These are phyloP conservation scores for Brachirus orientalis DNA, from an alignment of 2,113 vertebrate genomes.

Conservation along the genomic window DNA sequence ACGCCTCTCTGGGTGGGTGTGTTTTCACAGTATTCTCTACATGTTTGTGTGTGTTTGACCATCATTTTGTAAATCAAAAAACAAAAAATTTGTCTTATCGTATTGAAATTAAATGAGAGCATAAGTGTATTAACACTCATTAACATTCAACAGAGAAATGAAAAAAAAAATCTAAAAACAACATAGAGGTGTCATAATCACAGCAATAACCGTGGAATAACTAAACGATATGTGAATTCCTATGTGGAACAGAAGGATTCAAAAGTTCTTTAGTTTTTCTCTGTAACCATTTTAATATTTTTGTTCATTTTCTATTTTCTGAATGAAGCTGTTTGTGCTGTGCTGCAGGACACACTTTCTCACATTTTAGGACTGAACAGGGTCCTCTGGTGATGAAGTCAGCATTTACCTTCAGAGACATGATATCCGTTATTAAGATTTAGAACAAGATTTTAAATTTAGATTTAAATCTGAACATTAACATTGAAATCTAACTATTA, in stretches of 20 bases:
- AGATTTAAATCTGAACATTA: too few relatives aligned
- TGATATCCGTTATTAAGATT: background rate
- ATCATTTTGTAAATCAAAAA: background rate
- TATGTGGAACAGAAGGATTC: background rate
- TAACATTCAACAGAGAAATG: too few relatives aligned
- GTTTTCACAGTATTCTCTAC: too few relatives aligned
- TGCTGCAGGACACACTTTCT: background rate
- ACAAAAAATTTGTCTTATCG: too few relatives aligned
- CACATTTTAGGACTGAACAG: constrained; percentile 25
- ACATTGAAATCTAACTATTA: too few relatives aligned
- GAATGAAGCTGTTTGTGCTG: background rate
- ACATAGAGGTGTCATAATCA: background rate
- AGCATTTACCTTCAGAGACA: background rate
- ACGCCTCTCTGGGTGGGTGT: background rate
- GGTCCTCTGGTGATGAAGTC: constrained; percentile 57
- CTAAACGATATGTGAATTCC: background rate
- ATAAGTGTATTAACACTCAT: background rate
- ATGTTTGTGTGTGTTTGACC: background rate
- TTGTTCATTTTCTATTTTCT: too few relatives aligned
- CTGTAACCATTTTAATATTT: too few relatives aligned
- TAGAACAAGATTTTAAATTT: too few relatives aligned
- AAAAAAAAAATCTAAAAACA: background rate
- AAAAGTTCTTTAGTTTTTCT: too few relatives aligned
- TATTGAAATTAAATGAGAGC: background rate
- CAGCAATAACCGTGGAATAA: too few relatives aligned